These are phyloP conservation scores for Heliconius nattereri DNA, from an alignment of 1,140 invertebrate species.

Conservation along the genomic window DNA sequence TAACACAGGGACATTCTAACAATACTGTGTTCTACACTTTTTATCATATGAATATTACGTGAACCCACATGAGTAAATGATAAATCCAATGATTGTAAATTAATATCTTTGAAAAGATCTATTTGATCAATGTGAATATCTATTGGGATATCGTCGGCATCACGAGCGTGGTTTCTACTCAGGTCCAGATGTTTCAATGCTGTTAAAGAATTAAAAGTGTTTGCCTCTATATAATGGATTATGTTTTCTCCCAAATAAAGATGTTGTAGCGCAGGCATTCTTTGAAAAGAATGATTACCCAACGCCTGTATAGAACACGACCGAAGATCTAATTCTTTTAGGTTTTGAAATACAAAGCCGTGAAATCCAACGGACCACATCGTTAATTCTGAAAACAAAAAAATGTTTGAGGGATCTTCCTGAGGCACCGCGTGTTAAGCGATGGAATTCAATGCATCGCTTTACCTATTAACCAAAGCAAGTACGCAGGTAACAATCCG, in stretches of 20 bases:
- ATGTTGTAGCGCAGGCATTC: conserved; percentile 67
- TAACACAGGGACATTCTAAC: conserved; percentile 80
- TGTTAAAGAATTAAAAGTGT: conserved; percentile 66
- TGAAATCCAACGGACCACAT: conserved; percentile 56
- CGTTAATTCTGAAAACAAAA: conserved; percentile 44
- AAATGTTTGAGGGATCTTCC: too few relatives aligned
- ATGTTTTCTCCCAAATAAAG: conserved; percentile 81
- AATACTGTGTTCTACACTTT: conserved; percentile 59
- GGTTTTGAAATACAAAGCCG: conserved; percentile 43
- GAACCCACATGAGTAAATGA: conserved; percentile 75
- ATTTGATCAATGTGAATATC: conserved; percentile 48
- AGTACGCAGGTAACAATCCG: too few relatives aligned
- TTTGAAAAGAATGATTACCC: conserved; percentile 64
- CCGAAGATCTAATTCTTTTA: conserved; percentile 81
- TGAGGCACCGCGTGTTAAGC: too few relatives aligned
- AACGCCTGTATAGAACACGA: conserved; percentile 79
- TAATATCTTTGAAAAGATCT: conserved; percentile 63
- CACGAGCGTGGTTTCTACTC: conserved; percentile 72
- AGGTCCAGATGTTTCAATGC: conserved; percentile 79
- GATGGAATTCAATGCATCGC: too few relatives aligned
- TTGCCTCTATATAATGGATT: conserved; percentile 59
- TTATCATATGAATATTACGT: conserved; percentile 64
- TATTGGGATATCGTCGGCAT: conserved; percentile 51
- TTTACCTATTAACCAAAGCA: too few relatives aligned
- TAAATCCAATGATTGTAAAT: conserved; percentile 77